Evolutionary conservation across 2,888 invertebrate species (phyloP).

Genomic region (Parapristionchus giblindavisi): DNA sequence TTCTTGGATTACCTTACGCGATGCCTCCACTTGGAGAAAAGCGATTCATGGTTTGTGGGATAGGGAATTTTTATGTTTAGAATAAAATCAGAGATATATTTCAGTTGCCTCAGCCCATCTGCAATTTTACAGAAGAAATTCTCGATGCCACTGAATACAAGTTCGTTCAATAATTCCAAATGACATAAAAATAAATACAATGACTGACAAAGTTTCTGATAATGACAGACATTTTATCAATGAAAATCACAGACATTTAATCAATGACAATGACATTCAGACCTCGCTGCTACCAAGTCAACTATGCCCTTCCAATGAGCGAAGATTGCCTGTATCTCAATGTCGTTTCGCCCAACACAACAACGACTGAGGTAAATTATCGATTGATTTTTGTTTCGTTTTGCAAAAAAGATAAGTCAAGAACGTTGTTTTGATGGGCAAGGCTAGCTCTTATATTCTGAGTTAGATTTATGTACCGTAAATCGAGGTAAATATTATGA

Average conservation of each 20-base stretch:
- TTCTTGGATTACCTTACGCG: constrained; percentile 7
- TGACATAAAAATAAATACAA: too few species aligned
- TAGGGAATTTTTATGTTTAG: background rate
- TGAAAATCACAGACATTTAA: background rate
- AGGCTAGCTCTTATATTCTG: too few species aligned
- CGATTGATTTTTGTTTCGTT: too few species aligned
- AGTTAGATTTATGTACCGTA: too few species aligned
- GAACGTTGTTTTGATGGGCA: too few species aligned
- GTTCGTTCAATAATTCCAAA: too few species aligned
- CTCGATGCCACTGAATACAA: background rate
- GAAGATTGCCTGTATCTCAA: constrained; percentile 23
- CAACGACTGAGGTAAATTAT: too few species aligned
- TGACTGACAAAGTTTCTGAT: too few species aligned
- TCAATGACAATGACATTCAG: background rate
- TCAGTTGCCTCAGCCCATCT: background rate
- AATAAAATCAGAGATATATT: background rate
- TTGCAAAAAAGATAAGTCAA: too few species aligned
- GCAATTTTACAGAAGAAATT: background rate
- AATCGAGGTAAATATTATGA: too few species aligned
- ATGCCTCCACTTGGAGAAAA: background rate
- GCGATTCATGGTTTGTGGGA: constrained; percentile 14
- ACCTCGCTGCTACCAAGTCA: background rate
- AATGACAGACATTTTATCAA: too few species aligned
- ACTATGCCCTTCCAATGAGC: background rate
- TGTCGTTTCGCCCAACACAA: constrained; percentile 1